Base-by-base conservation (phyloP, 2,113 vertebrate species). In the Antechinus flavipes region DNA sequence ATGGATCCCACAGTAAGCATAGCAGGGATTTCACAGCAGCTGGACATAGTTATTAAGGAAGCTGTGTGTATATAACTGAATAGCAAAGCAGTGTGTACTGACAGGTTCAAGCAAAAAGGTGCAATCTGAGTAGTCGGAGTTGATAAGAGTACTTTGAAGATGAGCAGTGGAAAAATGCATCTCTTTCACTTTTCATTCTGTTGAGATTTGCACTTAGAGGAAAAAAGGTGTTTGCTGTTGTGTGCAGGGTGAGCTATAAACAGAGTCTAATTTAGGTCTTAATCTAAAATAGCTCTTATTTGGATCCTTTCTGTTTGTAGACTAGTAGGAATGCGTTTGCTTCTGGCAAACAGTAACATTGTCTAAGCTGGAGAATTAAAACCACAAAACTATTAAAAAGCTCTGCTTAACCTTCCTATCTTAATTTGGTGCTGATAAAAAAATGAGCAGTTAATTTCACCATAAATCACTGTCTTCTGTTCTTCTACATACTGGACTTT, bases 61-160 rank as follows among this genome's bases (percentile, higher is more conserved):
- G n/a, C 68, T 84, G 68, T 84, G 68, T 84, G n/a, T 84, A 84
- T 84, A n/a, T 84, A 84, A 84, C 68, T 84, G 68, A 84, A 42
- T 42, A 42, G 68, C 68, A 84, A 84, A 84, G 19, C 68, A 1
- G 68, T 84, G 61, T n/a, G 68, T 84, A n/a, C 68, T 84, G 68
- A 42, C 68, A 23, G n/a, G 68, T 84, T 84, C 68, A 84, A 23
- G 35, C 68, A 42, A 84, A 84, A 84, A 84, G 68, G 68, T n/a
- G 16, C n/a, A 84, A 42, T 84, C 68, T 84, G n/a, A 84, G 68
- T 84, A 22, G 68, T 76, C 68, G n/a, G n/a, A n/a, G 61, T 84
- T 84, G 68, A 42, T 84, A 23, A 84, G n/a, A 84, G 68, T 84
- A 8, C 68, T 84, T 84, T 84, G 68, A 84, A 84, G 68, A 42